These are phyloP conservation scores for Drosophila ambigua DNA, from an alignment of 1,140 invertebrate species.

Conservation along the genomic window DNA sequence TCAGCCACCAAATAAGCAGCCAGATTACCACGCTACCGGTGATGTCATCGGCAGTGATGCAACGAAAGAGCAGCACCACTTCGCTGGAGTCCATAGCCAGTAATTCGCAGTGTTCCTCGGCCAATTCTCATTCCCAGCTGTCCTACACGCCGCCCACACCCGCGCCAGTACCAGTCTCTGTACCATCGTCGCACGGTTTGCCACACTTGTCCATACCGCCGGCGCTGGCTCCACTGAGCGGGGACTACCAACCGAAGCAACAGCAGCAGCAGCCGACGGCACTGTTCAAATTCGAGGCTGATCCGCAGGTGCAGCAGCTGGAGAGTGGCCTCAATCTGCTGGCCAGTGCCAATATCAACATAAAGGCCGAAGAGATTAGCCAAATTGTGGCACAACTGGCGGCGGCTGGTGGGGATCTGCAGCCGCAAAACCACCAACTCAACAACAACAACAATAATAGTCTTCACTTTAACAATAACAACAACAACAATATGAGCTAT, in stretches of 20 bases:
- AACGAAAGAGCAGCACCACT: conserved; percentile 79
- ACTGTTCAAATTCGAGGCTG: conserved; percentile 12
- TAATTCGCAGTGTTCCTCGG: conserved; percentile 73
- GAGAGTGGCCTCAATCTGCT: conserved; percentile 37
- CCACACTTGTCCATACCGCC: conserved; percentile 61
- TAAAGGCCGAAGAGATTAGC: conserved; percentile 72
- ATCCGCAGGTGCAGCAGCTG: conserved; percentile 33
- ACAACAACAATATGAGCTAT: conserved; percentile 44
- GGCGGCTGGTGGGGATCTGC: conserved; percentile 47
- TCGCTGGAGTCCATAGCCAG: conserved; percentile 80
- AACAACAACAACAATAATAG: conserved; percentile 69
- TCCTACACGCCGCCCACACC: conserved; percentile 44
- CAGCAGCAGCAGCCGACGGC: conserved; percentile 10
- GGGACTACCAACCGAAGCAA: conserved; percentile 42
- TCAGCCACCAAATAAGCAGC: conserved; percentile 4
- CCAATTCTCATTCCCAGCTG: conserved; percentile 55
- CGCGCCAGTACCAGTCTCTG: conserved; percentile 18
- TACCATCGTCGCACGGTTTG: neutral
- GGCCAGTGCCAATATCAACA: conserved; percentile 58
- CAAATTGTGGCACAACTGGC: conserved; percentile 72
- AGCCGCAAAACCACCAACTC: conserved; percentile 29
- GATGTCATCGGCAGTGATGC: conserved; percentile 55
- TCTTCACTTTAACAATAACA: conserved; percentile 50
- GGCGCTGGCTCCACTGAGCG: conserved; percentile 73
- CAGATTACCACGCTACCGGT: conserved; percentile 47